Conservation (phyloP, 2,888 invertebrate species). For the Didymodactylos carnosus region DNA sequence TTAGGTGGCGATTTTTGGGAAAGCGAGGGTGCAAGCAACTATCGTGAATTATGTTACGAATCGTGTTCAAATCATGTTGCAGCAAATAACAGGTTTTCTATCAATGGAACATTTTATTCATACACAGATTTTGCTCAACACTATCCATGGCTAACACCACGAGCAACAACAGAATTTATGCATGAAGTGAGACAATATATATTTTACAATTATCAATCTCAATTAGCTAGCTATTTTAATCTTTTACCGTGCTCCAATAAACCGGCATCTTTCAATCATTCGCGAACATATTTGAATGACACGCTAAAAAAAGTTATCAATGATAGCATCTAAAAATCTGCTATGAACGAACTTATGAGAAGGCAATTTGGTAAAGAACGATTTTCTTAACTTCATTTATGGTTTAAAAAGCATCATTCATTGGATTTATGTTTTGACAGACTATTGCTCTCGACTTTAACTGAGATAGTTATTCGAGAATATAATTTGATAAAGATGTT, state of each 20-base stretch:
- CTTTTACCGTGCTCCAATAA: background rate
- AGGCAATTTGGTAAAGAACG: too few species aligned
- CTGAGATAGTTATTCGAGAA: too few species aligned
- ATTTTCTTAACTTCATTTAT: too few species aligned
- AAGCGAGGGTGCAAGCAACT: background rate
- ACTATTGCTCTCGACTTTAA: too few species aligned
- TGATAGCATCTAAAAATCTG: background rate
- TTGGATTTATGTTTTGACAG: too few species aligned
- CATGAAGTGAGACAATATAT: background rate
- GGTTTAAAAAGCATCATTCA: too few species aligned
- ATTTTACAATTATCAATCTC: background rate
- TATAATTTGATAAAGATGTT: too few species aligned
- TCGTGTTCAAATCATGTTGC: background rate
- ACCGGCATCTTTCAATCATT: background rate
- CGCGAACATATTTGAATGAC: background rate
- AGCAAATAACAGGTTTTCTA: background rate
- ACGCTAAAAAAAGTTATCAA: background rate
- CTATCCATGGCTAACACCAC: background rate
- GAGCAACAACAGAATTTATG: background rate
- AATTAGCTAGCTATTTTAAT: background rate
- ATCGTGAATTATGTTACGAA: background rate
- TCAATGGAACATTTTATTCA: background rate
- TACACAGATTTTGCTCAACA: background rate
- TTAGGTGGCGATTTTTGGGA: background rate
- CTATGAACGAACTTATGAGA: too few species aligned